Evolutionary conservation across 2,888 invertebrate genomes (phyloP).

Genomic region (Dascillus cervinus): DNA sequence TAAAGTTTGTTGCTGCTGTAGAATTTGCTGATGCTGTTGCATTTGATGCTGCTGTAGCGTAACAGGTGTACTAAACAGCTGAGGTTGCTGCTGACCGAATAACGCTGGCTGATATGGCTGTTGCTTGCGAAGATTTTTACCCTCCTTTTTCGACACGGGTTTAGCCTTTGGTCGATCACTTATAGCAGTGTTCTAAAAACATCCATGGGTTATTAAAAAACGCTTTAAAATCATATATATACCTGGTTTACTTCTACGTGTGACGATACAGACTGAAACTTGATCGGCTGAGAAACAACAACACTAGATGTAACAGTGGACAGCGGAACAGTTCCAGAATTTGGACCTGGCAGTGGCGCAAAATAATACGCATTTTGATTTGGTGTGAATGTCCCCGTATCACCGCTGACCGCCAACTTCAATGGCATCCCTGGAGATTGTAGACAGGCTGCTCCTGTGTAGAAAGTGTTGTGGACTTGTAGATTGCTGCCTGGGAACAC

Average conservation of each 20-base stretch:
- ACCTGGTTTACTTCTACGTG: conserved; percentile 51
- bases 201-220: background rate
- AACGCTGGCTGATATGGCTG: conserved; percentile 36
- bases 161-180: conserved; percentile 81
- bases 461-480: conserved; percentile 44
- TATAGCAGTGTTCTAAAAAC: conserved; percentile 59
- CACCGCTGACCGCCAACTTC: conserved; percentile 29
- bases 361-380: conserved; percentile 45
- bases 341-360: conserved; percentile 43
- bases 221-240: conserved; percentile 9
- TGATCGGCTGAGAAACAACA: conserved; percentile 30
- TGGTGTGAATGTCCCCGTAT: conserved; percentile 37
- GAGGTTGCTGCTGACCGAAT: conserved; percentile 40
- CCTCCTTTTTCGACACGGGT: conserved; percentile 71
- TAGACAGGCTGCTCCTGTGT: conserved; percentile 35
- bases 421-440: conserved; percentile 29
- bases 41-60: conserved; percentile 31
- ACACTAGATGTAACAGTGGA: conserved; percentile 28
- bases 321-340: conserved; percentile 37
- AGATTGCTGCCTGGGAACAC: conserved; percentile 38
- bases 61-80: conserved; percentile 21
- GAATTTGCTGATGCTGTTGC: conserved; percentile 48
- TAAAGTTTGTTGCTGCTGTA: conserved; percentile 43
- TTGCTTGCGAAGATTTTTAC: conserved; percentile 62
- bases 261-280: conserved; percentile 43